phyloP scores from a whole-genome alignment of 2,797 vertebrate genomes.

The Peromyscus attwateri region DNA sequence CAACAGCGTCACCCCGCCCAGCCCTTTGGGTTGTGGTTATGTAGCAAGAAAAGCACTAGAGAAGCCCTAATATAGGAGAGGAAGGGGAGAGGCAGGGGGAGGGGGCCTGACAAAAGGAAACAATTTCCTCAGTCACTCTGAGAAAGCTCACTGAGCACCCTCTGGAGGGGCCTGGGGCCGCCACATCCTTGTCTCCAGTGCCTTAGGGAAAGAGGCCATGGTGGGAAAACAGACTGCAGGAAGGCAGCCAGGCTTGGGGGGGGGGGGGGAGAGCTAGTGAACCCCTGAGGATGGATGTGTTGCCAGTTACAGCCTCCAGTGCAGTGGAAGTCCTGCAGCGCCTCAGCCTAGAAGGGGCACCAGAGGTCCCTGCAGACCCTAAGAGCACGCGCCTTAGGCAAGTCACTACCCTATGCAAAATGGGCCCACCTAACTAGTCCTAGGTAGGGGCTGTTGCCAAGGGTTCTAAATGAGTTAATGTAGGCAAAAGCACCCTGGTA shows the following conservation, averaged over 20 bases:
- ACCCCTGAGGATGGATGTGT: background rate
- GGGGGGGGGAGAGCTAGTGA: background rate
- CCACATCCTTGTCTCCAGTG: background rate
- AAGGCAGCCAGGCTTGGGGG: background rate
- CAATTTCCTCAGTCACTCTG: slow-evolving; percentile 24
- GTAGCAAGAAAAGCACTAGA: slow-evolving; percentile 76
- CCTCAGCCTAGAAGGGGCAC: background rate
- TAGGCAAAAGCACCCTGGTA: slow-evolving; percentile 5
- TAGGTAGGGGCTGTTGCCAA: background rate
- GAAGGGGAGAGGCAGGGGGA: slow-evolving; percentile 16
- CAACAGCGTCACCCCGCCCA: slow-evolving; percentile 33
- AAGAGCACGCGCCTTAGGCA: background rate
- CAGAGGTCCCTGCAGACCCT: background rate
- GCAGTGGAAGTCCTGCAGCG: background rate
- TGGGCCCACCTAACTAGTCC: background rate
- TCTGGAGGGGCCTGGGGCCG: slow-evolving; percentile 66
- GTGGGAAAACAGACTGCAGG: background rate
- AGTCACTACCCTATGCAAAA: slow-evolving; percentile 27
- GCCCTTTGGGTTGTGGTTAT: slow-evolving; percentile 80
- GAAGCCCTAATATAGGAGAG: slow-evolving; percentile 42
- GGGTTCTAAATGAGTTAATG: slow-evolving; percentile 32
- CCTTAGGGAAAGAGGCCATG: background rate
- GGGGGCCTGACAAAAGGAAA: slow-evolving; percentile 64
- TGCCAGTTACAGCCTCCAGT: background rate
- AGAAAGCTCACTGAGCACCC: slow-evolving; percentile 58